Conservation (phyloP, 2,888 invertebrate genomes). For the Gari tellinella region DNA sequence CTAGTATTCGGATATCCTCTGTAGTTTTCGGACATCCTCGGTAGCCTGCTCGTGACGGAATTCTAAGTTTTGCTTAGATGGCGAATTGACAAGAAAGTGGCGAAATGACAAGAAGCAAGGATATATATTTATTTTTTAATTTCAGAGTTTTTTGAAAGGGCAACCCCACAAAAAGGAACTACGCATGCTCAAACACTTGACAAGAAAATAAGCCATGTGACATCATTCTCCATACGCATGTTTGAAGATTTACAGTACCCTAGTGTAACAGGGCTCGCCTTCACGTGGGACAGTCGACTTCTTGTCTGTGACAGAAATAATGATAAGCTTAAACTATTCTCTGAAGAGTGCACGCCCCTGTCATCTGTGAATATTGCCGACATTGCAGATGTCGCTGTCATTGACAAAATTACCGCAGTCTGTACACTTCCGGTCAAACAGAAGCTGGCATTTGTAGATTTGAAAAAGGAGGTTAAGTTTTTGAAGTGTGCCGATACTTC, state of each 20-base stretch:
- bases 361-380: constrained; percentile 5
- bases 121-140: too few relatives aligned
- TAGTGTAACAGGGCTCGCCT: constrained; percentile 14
- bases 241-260: constrained; percentile 11
- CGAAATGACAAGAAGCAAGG: too few relatives aligned
- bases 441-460: constrained; percentile 4
- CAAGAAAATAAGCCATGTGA: too few relatives aligned
- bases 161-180: too few relatives aligned
- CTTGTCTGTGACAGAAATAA: constrained; percentile 20
- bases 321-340: constrained; percentile 22
- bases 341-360: constrained; percentile 7
- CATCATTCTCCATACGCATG: constrained; percentile 5
- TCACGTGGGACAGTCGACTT: constrained; percentile 10
- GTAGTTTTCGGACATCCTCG: too few relatives aligned
- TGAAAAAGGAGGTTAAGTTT: constrained; percentile 6
- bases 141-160: too few relatives aligned
- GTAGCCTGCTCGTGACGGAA: too few relatives aligned
- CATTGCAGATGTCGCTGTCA: constrained; percentile 28
- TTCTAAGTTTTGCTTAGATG: too few relatives aligned
- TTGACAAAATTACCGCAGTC: constrained; percentile 15
- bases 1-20: too few relatives aligned
- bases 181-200: too few relatives aligned
- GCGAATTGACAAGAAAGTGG: too few relatives aligned
- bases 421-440: constrained; percentile 10
- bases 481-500: constrained; percentile 11